phyloP scores from a whole-genome alignment of 2,797 vertebrate genomes.

The Poecilia velifera region DNA sequence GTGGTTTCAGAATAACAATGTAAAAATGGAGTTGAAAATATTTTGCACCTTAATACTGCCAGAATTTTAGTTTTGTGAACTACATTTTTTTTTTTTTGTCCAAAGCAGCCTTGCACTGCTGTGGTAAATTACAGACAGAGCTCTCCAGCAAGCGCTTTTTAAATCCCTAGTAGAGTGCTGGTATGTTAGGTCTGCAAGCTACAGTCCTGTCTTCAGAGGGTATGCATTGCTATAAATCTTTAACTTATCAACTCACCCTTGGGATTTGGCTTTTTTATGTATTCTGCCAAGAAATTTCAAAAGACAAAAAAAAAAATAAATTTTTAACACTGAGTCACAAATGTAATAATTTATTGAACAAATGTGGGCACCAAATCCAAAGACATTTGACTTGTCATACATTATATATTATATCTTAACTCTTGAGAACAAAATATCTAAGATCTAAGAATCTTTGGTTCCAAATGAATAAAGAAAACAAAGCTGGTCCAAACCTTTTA shows the following conservation, averaged over 20 bases:
- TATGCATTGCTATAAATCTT: neutral
- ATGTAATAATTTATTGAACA: neutral
- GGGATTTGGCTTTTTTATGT: no score
- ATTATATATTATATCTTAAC: neutral
- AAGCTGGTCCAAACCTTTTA: neutral
- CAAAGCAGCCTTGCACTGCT: neutral
- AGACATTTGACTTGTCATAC: neutral
- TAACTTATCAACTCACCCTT: neutral
- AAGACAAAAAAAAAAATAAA: neutral
- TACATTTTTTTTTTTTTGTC: neutral
- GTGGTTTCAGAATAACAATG: neutral
- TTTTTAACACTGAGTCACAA: neutral
- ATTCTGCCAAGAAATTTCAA: neutral
- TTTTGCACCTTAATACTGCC: no score
- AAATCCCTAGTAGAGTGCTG: neutral
- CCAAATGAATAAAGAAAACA: slow-evolving; percentile 4
- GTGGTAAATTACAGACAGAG: neutral
- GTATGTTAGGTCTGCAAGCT: neutral
- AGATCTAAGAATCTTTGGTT: slow-evolving; percentile 6
- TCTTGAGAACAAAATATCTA: neutral
- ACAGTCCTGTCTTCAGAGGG: neutral
- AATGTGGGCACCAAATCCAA: neutral
- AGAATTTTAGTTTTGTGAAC: neutral
- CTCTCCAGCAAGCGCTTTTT: neutral
- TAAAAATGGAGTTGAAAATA: no score